These are phyloP conservation scores for Phalacrocorax pelagicus DNA, from an alignment of 2,113 vertebrate species.

Conservation along the genomic window DNA sequence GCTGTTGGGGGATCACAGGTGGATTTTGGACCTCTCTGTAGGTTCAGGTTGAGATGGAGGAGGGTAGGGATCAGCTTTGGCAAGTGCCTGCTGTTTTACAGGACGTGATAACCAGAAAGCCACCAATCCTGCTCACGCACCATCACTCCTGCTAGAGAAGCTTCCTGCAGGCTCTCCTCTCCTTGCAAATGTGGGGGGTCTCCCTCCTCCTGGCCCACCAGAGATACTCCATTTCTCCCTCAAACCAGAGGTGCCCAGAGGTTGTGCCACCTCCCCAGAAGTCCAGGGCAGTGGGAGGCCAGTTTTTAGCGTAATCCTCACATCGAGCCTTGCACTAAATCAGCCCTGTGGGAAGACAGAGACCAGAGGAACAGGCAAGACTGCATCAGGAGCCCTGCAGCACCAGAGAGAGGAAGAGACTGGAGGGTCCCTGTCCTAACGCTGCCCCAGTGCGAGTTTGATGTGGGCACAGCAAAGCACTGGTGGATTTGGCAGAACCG, in stretches of 20 bases:
- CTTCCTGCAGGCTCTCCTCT: neutral
- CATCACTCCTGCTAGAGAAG: neutral
- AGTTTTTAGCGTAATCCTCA: neutral
- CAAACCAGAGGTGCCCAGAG: neutral
- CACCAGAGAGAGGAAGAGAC: neutral
- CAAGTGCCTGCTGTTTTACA: neutral
- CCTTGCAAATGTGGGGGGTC: neutral
- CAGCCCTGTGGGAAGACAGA: neutral
- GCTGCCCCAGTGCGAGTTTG: neutral
- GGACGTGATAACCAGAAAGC: neutral
- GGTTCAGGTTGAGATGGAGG: neutral
- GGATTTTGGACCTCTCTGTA: neutral
- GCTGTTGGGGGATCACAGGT: neutral
- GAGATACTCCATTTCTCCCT: neutral
- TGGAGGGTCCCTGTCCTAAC: neutral
- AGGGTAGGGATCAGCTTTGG: neutral
- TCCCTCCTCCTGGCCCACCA: neutral
- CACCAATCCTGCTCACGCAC: neutral
- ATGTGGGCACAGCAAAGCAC: neutral
- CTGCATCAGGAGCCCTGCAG: neutral
- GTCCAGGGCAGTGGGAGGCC: neutral
- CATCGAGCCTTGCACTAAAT: neutral
- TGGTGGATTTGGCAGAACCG: neutral
- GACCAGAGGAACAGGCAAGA: neutral
- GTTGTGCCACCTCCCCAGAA: neutral